Evolutionary conservation across 2,888 invertebrate species (phyloP).

Genomic region (Orthosia cruda): DNA sequence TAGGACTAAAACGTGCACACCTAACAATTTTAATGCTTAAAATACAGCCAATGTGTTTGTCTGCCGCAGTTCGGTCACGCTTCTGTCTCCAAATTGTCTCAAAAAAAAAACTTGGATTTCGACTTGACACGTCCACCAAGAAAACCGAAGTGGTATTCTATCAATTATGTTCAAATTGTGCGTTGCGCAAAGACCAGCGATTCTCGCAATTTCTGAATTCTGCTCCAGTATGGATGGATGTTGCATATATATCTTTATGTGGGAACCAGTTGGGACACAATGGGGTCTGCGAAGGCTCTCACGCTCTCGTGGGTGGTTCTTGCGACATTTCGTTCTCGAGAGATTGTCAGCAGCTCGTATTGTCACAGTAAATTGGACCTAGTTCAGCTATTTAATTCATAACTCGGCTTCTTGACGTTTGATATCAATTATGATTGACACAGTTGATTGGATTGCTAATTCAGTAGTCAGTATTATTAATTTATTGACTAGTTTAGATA

Average conservation of each 20-base stretch:
- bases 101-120: constrained; percentile 60
- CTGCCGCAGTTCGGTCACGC: constrained; percentile 62
- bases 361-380: constrained; percentile 70
- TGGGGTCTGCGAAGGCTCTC: constrained; percentile 78
- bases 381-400: constrained; percentile 72
- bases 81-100: constrained; percentile 60
- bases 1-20: constrained; percentile 71
- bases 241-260: constrained; percentile 85
- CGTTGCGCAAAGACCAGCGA: constrained; percentile 73
- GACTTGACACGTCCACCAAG: constrained; percentile 57
- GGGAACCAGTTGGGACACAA: constrained; percentile 87
- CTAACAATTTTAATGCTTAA: constrained; percentile 64
- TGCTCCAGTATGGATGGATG: constrained; percentile 81
- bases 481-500: constrained; percentile 29
- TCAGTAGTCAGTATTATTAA: constrained; percentile 30
- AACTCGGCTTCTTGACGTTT: constrained; percentile 69
- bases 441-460: constrained; percentile 49
- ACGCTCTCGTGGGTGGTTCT: constrained; percentile 87
- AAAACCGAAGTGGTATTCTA: constrained; percentile 54
- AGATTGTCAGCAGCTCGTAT: constrained; percentile 74
- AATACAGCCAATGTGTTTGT: constrained; percentile 66
- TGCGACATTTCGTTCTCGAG: constrained; percentile 82
- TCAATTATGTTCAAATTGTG: constrained; percentile 64
- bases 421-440: constrained; percentile 68
- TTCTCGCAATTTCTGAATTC: constrained; percentile 82